These are phyloP conservation scores for Caretta caretta DNA, from an alignment of 2,113 vertebrate species.

Conservation along the genomic window DNA sequence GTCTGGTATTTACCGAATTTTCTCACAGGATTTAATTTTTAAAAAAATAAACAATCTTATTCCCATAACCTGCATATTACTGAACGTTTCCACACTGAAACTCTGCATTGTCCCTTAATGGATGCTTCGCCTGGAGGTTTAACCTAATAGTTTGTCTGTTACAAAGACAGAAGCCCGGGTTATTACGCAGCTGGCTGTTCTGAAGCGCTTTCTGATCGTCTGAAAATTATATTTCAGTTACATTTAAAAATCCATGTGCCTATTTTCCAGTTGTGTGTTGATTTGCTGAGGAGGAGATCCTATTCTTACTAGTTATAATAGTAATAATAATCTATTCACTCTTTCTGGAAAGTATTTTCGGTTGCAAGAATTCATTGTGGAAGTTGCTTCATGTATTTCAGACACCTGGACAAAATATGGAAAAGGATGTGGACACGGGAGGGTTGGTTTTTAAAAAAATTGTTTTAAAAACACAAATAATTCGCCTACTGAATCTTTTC, in stretches of 20 bases:
- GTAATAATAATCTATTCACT: not conserved
- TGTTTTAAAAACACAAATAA: conserved; percentile 51
- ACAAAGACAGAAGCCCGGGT: not conserved
- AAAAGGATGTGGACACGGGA: not conserved
- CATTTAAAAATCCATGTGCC: not conserved
- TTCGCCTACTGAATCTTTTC: not conserved
- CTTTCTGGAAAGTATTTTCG: conserved; percentile 40
- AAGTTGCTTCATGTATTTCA: not conserved
- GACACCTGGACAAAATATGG: not conserved
- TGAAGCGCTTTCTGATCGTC: not conserved
- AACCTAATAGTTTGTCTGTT: not conserved
- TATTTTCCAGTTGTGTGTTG: not conserved
- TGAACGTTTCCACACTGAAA: not conserved
- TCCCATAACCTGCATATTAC: not conserved
- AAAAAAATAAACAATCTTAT: not conserved
- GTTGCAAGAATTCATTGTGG: not conserved
- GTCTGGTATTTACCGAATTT: not conserved
- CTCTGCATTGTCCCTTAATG: not conserved
- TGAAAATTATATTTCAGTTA: not conserved
- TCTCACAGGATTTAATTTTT: not conserved
- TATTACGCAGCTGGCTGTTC: not conserved
- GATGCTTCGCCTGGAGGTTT: not conserved
- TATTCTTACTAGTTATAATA: not conserved
- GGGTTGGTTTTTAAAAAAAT: not conserved
- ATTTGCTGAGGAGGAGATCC: not conserved